phyloP scores from a whole-genome alignment of 2,888 invertebrate genomes.

The Rhaphigaster nebulosa region DNA sequence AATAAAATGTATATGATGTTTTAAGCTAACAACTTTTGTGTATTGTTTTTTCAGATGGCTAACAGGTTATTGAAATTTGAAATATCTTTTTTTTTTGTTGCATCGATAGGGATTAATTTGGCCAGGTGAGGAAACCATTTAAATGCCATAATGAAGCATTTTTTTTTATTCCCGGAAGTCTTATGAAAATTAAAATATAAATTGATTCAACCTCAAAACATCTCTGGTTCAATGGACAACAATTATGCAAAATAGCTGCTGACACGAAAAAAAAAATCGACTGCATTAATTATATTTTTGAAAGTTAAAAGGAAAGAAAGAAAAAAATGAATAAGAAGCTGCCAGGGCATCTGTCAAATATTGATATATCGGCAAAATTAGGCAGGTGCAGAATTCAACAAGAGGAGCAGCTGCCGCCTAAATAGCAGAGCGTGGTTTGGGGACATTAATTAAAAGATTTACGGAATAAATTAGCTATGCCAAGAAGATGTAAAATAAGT shows the following conservation, averaged over 20 bases:
- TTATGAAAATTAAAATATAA: slow-evolving; percentile 5
- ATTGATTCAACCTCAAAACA: slow-evolving; percentile 9
- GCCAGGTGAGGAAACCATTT: not conserved
- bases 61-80: not conserved
- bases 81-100: not conserved
- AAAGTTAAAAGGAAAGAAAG: not conserved
- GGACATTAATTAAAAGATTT: not conserved
- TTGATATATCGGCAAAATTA: slow-evolving; percentile 10
- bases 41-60: no score
- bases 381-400: not conserved
- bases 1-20: no score
- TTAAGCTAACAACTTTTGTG: no score
- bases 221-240: not conserved
- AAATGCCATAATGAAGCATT: not conserved
- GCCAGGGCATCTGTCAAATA: not conserved
- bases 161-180: not conserved
- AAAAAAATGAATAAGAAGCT: not conserved
- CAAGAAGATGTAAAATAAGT: not conserved
- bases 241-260: not conserved
- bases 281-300: not conserved
- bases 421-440: not conserved
- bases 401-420: not conserved
- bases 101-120: not conserved
- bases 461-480: not conserved
- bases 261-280: not conserved